A percentile compares a stretch with the other conserved stretches of the same genome.
Conservation (phyloP, 1,140 invertebrate species). For the Pemphigus obesinymphae region DNA sequence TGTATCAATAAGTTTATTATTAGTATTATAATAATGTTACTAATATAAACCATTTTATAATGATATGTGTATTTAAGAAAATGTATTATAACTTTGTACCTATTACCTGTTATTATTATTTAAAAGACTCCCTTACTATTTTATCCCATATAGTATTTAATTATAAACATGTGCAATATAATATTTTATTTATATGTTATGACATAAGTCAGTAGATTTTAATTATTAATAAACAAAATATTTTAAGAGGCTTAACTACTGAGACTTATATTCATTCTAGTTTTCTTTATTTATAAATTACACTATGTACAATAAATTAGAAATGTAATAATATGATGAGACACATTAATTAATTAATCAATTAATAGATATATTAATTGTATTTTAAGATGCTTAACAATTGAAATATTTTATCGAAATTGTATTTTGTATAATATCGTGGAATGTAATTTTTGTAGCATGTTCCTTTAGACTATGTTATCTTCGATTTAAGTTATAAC, state of each 20-base stretch:
- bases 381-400: background rate
- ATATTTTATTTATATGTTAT: conserved; percentile 32
- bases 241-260: background rate
- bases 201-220: conserved; percentile 17
- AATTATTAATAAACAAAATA: conserved; percentile 19
- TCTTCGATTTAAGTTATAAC: background rate
- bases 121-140: background rate
- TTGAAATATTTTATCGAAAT: background rate
- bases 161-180: conserved; percentile 28
- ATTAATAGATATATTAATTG: background rate
- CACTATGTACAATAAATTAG: background rate
- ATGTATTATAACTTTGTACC: conserved; percentile 22
- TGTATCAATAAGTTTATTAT: background rate
- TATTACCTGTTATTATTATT: conserved; percentile 2
- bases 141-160: background rate
- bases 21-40: conserved; percentile 14
- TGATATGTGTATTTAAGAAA: background rate
- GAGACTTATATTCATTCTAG: background rate
- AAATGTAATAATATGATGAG: background rate
- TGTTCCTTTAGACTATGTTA: conserved; percentile 8
- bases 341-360: no score
- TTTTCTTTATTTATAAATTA: conserved; percentile 7
- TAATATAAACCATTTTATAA: background rate
- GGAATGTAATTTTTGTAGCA: conserved; percentile 15
- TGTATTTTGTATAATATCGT: conserved; percentile 18